Base-by-base conservation (phyloP, 2,797 vertebrate genomes). In the Argya squamiceps region DNA sequence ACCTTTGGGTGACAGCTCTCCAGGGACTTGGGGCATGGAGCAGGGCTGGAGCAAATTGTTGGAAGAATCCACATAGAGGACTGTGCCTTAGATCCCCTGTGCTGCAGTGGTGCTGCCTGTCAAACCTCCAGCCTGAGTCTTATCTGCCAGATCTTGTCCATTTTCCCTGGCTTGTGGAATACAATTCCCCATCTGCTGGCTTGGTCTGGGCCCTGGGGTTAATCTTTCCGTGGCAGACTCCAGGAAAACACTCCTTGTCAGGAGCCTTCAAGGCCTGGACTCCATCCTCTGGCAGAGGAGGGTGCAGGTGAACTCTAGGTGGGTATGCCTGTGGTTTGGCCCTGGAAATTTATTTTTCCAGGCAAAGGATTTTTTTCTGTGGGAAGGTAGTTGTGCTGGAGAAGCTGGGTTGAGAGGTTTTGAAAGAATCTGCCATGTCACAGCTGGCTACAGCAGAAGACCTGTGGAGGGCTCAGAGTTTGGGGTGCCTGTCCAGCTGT, bases 201-300 rank as follows among this genome's bases (percentile, higher is more conserved):
- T 60, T 0, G 0, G 17, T 70, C 74, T 43, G 71, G 43, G 67
- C 22, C 39, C 41, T 0, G 0, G 36, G 46, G n/a, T 87, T 92
- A 62, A 43, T 71, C 55, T 69, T 63, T 27, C 26, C 0, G 0
- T 85, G 78, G 41, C 60, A 52, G 30, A 39, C 67, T 79, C 19
- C 21, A 37, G 52, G 46, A 67, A 79, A 73, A 34, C 12, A 2
- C 17, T 77, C 9, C 68, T 88, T 37, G 21, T 76, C 7, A 10
- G 62, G 58, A 75, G 12, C 53, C 43, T 64, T 60, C 30, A 12
- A 83, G 75, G 34, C 60, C 52, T 65, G 44, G 63, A 23, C 75
- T 76, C 52, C 44, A 10, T 91, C 32, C 24, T 22, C 47, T 4
- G 17, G 60, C 56, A 64, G 44, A 49, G 14, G 17, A 74, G 12